Percentiles rank a stretch among this genome's conserved stretches.
These are phyloP conservation scores for Drosophila willistoni DNA, from an alignment of 1,140 invertebrate genomes.

Conservation along the genomic window DNA sequence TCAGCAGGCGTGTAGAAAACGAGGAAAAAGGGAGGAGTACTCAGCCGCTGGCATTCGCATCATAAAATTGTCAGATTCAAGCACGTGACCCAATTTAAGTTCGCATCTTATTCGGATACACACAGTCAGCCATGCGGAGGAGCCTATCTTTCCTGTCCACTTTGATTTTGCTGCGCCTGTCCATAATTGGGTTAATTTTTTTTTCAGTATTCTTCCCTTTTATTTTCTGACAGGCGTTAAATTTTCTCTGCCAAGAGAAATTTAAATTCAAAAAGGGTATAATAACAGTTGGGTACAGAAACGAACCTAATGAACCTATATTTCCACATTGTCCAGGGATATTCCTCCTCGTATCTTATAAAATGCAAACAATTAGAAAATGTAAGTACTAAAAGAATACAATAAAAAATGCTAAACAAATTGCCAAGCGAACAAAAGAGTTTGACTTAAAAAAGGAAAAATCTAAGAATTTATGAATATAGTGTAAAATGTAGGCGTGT, in stretches of 20 bases:
- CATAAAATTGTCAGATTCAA: constrained; percentile 66
- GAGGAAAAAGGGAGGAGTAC: constrained; percentile 18
- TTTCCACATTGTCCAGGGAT: no score
- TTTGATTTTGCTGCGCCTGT: constrained; percentile 74
- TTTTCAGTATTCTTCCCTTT: neutral
- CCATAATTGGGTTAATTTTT: constrained; percentile 77
- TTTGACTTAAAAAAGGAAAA: constrained; percentile 35
- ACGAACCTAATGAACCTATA: neutral
- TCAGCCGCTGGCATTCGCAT: constrained; percentile 47
- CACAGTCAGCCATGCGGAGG: constrained; percentile 8
- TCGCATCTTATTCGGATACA: constrained; percentile 25
- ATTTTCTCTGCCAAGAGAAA: neutral
- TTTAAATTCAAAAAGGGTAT: neutral
- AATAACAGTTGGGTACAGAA: neutral
- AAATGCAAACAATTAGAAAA: neutral
- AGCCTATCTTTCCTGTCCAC: constrained; percentile 50
- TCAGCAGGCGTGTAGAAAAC: neutral
- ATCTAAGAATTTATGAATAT: constrained; percentile 65
- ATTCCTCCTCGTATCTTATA: no score
- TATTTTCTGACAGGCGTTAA: neutral
- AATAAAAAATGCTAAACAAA: constrained; percentile 78
- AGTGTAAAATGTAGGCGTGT: constrained; percentile 69
- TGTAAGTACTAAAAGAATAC: constrained; percentile 55
- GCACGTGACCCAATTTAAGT: constrained; percentile 75
- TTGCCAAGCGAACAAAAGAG: constrained; percentile 41